Evolutionary conservation across 2,888 invertebrate genomes (phyloP), one percentile per base, ranked within the genome.

Genomic region (Strigamia crassipes): DNA sequence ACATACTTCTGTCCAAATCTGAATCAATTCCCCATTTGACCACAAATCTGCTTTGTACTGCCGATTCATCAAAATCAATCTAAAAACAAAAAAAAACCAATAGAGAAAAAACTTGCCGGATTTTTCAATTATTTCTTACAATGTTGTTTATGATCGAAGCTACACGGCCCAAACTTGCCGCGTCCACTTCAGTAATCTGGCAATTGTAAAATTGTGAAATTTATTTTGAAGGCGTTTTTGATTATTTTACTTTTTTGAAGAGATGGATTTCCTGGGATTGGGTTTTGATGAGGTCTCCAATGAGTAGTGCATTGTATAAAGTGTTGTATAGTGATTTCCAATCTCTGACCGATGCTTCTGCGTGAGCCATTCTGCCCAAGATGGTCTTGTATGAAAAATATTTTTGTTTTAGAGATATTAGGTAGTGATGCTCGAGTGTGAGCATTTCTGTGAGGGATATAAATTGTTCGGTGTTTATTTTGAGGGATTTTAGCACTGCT

Each of bases 301-400:
- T 91, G 46, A 91, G 88, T 21, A 93, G 90, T n/a, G 91, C 90
- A 87, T 93, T 91, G 87, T 92, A 92, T 23, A 93, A 88, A 1
- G 93, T 92, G 93, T 92, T 92, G 85, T 93, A 92, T 0, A 94
- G 88, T 2, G 90, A 90, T 86, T 92, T 91, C 94, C 94, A 94
- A 84, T 93, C 92, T 79, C 89, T 90, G 3, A 91, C 87, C 80
- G 91, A 90, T 0, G 91, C 92, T 84, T 92, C 91, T 0, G 92
- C 88, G 34, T 91, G 90, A 84, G 91, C 90, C 84, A 94, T 91
- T 87, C 92, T 91, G 0, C 89, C 88, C 82, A 94, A 86, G 42
- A 93, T 91, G 82, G 90, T 90, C 93, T 89, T 34, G 6, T 5
- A 34, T 34, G 34, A 34, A 34, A 34, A 34, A 34, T 34, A 34